phyloP scores from a whole-genome alignment of 2,888 invertebrate species.

The Mesodorylaimus sp. region DNA sequence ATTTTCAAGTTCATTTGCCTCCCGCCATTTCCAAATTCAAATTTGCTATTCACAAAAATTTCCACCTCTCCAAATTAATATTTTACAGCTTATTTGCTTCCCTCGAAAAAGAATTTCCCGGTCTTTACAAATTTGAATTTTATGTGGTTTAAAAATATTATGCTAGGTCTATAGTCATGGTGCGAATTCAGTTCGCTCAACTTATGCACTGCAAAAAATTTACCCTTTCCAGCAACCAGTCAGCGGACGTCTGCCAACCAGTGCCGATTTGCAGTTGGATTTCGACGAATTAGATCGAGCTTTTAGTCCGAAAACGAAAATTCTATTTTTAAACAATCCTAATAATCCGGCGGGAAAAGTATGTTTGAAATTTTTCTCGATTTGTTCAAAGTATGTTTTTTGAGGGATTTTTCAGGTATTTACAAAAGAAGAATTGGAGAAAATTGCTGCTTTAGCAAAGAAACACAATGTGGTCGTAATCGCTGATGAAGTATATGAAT shows the following conservation, averaged over 20 bases:
- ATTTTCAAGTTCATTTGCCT: too few relatives aligned
- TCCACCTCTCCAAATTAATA: too few relatives aligned
- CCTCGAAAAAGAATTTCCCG: too few relatives aligned
- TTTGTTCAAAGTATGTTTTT: too few relatives aligned
- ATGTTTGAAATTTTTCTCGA: conserved; percentile 31
- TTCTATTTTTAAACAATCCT: conserved; percentile 86
- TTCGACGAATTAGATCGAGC: conserved; percentile 53
- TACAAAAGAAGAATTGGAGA: conserved; percentile 33
- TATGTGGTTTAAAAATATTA: too few relatives aligned
- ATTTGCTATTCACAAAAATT: too few relatives aligned
- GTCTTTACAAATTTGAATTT: too few relatives aligned
- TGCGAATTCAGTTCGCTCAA: too few relatives aligned
- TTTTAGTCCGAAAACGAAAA: conserved; percentile 74
- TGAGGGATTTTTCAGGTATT: conserved; percentile 28
- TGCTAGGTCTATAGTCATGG: too few relatives aligned
- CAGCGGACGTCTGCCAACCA: conserved; percentile 28
- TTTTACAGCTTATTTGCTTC: too few relatives aligned
- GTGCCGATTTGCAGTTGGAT: conserved; percentile 76
- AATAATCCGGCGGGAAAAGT: conserved; percentile 95
- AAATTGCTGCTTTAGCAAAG: conserved; percentile 67
- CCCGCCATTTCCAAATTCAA: too few relatives aligned
- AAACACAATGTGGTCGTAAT: conserved; percentile 77
- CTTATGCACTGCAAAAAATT: too few relatives aligned
- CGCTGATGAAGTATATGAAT: conserved; percentile 95
- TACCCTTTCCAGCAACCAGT: background rate